These are phyloP conservation scores for Anastatus disparis DNA, from an alignment of 1,140 invertebrate genomes.

Conservation along the genomic window DNA sequence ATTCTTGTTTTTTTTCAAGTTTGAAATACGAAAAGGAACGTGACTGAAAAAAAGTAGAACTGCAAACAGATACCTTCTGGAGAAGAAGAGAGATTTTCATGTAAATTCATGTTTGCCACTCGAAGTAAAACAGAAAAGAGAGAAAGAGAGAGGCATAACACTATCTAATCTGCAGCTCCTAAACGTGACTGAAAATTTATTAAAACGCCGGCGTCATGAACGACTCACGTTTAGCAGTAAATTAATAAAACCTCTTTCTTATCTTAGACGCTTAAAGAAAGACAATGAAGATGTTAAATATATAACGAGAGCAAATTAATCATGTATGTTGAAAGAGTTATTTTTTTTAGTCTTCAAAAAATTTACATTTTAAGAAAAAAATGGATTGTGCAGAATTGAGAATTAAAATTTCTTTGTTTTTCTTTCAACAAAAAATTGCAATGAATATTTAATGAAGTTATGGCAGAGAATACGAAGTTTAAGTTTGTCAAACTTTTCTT, in stretches of 20 bases:
- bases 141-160: slow-evolving; percentile 34
- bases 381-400: no score
- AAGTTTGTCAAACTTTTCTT: no score
- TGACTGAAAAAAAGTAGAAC: slow-evolving; percentile 47
- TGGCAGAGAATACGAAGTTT: no score
- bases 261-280: slow-evolving; percentile 17
- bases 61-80: slow-evolving; percentile 50
- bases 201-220: slow-evolving; percentile 49
- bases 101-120: slow-evolving; percentile 53
- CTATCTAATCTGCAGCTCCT: slow-evolving; percentile 52
- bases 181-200: slow-evolving; percentile 57
- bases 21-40: slow-evolving; percentile 22
- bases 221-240: slow-evolving; percentile 49
- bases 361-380: no score
- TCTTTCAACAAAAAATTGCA: no score
- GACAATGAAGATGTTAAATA: slow-evolving; percentile 23
- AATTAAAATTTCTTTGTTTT: no score
- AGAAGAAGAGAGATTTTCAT: no score
- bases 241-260: slow-evolving; percentile 46
- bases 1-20: slow-evolving; percentile 12
- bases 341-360: not conserved
- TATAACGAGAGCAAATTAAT: slow-evolving; percentile 1
- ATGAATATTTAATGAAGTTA: no score
- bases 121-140: no score
- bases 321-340: not conserved